Evolutionary conservation across 2,797 vertebrate species (phyloP).

Genomic region (Onychomys arenicola): DNA sequence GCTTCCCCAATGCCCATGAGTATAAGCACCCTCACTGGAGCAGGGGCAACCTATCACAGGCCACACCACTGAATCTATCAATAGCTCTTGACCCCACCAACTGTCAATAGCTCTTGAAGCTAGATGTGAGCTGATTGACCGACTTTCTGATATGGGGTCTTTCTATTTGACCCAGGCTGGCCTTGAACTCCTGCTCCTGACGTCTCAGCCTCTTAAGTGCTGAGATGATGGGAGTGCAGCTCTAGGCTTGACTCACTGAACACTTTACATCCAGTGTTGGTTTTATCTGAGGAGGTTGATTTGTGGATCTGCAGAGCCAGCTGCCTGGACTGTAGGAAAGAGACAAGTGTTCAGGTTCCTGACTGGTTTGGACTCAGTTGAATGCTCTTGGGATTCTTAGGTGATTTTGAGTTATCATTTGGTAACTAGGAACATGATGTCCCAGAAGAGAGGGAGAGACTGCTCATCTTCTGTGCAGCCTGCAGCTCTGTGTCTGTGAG

Average conservation of each 20-base stretch:
- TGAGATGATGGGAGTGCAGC: not conserved
- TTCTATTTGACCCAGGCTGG: not conserved
- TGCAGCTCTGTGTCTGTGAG: not conserved
- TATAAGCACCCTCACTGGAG: too few relatives aligned
- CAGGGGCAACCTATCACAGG: fast-evolving
- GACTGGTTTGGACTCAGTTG: not conserved
- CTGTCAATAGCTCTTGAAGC: too few relatives aligned
- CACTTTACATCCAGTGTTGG: not conserved
- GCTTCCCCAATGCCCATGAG: too few relatives aligned
- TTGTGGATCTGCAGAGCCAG: too few relatives aligned
- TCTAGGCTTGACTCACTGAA: not conserved
- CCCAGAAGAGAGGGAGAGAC: not conserved
- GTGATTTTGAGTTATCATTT: not conserved
- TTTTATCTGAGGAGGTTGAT: too few relatives aligned
- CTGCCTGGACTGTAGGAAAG: not conserved
- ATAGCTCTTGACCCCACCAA: too few relatives aligned
- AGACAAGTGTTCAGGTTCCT: not conserved
- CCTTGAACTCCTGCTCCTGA: not conserved
- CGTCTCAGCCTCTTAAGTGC: too few relatives aligned
- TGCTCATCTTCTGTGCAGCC: not conserved
- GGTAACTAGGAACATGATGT: not conserved
- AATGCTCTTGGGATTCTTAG: not conserved
- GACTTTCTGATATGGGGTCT: not conserved
- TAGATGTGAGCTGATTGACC: not conserved
- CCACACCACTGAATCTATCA: not conserved